These are phyloP conservation scores for Lasioglossum oenotherae DNA, from an alignment of 2,888 invertebrate species.

Conservation along the genomic window DNA sequence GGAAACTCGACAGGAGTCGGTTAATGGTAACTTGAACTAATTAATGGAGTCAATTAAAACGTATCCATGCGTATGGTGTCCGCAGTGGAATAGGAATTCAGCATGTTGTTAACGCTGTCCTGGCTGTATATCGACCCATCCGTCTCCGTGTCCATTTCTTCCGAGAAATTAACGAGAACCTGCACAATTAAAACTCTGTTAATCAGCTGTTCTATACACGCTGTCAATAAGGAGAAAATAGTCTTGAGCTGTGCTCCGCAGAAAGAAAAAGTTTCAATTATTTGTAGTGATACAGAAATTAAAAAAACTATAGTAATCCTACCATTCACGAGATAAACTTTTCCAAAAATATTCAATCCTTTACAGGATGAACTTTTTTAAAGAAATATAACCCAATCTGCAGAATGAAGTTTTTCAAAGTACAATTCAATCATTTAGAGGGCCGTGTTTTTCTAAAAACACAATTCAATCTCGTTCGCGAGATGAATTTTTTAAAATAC, in stretches of 20 bases:
- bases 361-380: background rate
- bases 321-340: background rate
- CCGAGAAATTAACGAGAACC: slow-evolving; percentile 81
- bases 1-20: background rate
- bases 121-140: slow-evolving; percentile 64
- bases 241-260: background rate
- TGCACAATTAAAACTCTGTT: slow-evolving; percentile 53
- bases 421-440: background rate
- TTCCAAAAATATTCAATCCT: background rate
- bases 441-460: too few relatives aligned
- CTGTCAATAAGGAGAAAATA: background rate
- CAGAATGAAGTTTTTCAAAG: too few relatives aligned
- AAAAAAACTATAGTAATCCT: background rate
- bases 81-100: slow-evolving; percentile 72
- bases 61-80: slow-evolving; percentile 80
- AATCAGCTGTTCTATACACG: background rate
- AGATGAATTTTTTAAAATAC: background rate
- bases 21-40: background rate
- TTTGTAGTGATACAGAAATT: background rate
- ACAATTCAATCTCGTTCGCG: background rate
- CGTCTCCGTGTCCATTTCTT: slow-evolving; percentile 75
- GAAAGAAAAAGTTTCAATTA: background rate
- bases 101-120: slow-evolving; percentile 65
- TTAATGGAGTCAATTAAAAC: slow-evolving; percentile 59
- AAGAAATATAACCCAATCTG: background rate